A percentile compares a stretch with the other conserved stretches of the same genome.
Conservation (phyloP, 2,888 invertebrate species). For the Drosophila kuntzei region DNA sequence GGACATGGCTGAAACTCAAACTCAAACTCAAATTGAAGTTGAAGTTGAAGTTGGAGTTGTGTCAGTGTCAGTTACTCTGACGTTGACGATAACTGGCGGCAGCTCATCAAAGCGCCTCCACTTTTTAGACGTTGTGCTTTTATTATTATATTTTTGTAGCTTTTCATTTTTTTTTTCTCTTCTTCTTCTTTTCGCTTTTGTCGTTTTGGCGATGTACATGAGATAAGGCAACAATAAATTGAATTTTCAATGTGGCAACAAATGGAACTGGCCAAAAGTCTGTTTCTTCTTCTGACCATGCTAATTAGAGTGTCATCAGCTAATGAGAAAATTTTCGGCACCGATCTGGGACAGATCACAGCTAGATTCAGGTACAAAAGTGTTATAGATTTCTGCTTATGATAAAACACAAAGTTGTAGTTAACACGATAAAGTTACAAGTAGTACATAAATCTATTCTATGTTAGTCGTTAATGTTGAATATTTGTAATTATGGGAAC, state of each 20-base stretch:
- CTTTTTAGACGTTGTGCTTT: conserved; percentile 20
- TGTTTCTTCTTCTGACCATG: background rate
- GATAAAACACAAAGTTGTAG: background rate
- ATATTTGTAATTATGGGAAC: background rate
- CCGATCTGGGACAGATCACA: conserved; percentile 8
- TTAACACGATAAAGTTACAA: background rate
- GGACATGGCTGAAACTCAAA: conserved; percentile 36
- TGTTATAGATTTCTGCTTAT: background rate
- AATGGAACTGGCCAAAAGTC: conserved; percentile 9
- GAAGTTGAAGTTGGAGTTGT: conserved; percentile 29
- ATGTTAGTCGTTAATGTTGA: background rate
- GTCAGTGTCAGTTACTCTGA: conserved; percentile 46
- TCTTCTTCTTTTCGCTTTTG: conserved; percentile 14
- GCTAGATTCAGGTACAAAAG: background rate
- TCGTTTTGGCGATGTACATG: conserved; percentile 35
- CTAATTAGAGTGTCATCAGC: conserved; percentile 25
- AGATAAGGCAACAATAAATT: conserved; percentile 32
- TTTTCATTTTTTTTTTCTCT: conserved; percentile 15
- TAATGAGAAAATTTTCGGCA: conserved; percentile 12
- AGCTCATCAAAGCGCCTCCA: conserved; percentile 65
- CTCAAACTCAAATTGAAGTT: background rate
- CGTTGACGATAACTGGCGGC: conserved; percentile 55
- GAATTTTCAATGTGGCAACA: conserved; percentile 14
- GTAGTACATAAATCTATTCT: background rate
- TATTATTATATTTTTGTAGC: conserved; percentile 17